Evolutionary conservation across 2,888 invertebrate genomes (phyloP), one percentile per base, ranked within the genome.

Genomic region (Deroplatys truncata): DNA sequence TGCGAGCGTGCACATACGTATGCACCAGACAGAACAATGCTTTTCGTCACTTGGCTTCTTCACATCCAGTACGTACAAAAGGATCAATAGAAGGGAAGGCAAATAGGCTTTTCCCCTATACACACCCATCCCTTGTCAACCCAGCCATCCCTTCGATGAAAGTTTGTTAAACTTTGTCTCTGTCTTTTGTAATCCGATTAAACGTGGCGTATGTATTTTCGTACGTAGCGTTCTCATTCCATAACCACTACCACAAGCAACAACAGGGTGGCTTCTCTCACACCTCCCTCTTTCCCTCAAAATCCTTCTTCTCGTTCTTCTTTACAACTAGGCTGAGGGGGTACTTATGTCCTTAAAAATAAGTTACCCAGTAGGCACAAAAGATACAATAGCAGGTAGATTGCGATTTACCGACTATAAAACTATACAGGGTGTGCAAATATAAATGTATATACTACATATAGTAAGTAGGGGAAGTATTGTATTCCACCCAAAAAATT

Each of bases 121-220:
- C 8, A 8, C 49, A 56, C 56, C 56, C 56, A 72, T 72, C 56
- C 56, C 56, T 72, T 72, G 56, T 72, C 56, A 72, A 72, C 85
- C 43, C 43, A 85, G 43, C 49, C 35, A n/a, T 85, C 28, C 43
- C 43, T 43, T 35, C 85, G 10, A 25, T 49, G 31, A 85, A 85
- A 85, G 85, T 85, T 85, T 85, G 85, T 85, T 85, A 35, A 85
- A 43, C 85, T 85, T 85, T 85, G 85, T 43, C 85, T 43, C 20
- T 85, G 85, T 85, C 43, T 85, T 85, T n/a, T 35, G n/a, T 85
- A 85, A 85, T 85, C 85, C 85, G 85, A 85, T 85, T 85, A 85
- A 85, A 85, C 49, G 28, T 85, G 56, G 56, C 56, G 56, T 72
- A 72, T 72, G 56, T 72, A 72, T 72, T 72, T 72, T 72, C 56